Evolutionary conservation across 2,113 vertebrate species (phyloP), one percentile per base, ranked within the genome.

Genomic region (Serinus canaria): DNA sequence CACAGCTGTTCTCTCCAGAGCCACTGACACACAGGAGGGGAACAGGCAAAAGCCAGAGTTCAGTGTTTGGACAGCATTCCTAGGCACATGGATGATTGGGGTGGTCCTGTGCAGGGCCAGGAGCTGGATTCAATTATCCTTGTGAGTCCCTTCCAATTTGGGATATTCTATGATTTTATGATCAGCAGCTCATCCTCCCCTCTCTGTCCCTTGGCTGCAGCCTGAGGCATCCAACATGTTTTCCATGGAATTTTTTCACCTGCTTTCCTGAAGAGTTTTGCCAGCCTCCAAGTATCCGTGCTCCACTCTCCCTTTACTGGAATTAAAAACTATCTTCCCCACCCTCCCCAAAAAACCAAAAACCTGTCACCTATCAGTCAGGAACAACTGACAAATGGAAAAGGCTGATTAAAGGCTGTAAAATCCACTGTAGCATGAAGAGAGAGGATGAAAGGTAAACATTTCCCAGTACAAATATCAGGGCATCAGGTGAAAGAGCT

Each of bases 261-360:
- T 15, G 35, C 24, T 39, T 20, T 49, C 41, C 77, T 81, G 69
- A 44, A 12, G 35, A 11, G 53, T 8, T 72, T 28, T 37, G 6
- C 27, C 20, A 82, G 46, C 16, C 60, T 67, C 52, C 5, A 6
- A 6, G 2, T 15, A 55, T 5, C 64, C 0, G 0, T 30, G 14
- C 24, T 46, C 25, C 4, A 4, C 31, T 58, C 25, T 62, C 39
- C 37, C 55, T 66, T 72, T 47, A 5, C 24, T 0, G 0, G 63
- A 23, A 52, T 30, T 39, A 20, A 4, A 47, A 76, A 31, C 39
- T 7, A 3, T 23, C 30, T 35, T 72, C 70, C 35, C 33, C 43
- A 13, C 43, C 46, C 41, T 66, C 24, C 1, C 59, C 43, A 24
- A 67, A 69, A 39, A 53, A 19, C 6, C 52, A 53, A 53, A 53